These are phyloP conservation scores for Calonectris borealis DNA, from an alignment of 2,113 vertebrate species.

Conservation along the genomic window DNA sequence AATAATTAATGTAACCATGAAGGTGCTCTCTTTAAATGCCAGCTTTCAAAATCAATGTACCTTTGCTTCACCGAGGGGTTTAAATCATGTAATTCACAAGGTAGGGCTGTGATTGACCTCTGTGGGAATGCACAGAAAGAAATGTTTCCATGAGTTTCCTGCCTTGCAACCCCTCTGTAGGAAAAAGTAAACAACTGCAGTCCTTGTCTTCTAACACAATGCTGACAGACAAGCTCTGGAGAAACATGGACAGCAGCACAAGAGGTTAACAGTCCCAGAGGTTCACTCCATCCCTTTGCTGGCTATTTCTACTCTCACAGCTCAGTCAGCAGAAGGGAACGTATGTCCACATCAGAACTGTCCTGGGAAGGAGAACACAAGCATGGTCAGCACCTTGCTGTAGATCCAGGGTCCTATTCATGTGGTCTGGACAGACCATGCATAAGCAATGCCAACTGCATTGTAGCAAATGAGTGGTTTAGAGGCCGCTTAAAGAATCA, in stretches of 20 bases:
- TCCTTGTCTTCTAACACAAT: background rate
- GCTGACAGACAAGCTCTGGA: background rate
- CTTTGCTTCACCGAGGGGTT: background rate
- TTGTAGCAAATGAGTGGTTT: too few relatives aligned
- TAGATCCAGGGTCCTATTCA: background rate
- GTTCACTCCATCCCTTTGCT: background rate
- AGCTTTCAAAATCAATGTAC: background rate
- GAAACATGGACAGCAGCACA: background rate
- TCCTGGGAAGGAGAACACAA: background rate
- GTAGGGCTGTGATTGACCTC: background rate
- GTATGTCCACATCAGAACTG: accelerated
- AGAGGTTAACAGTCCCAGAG: background rate
- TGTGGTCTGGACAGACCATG: background rate
- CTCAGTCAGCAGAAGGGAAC: background rate
- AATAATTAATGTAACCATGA: background rate
- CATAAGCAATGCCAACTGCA: background rate
- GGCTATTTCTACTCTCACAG: background rate
- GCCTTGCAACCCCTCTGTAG: background rate
- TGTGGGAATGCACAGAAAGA: background rate
- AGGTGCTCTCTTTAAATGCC: background rate
- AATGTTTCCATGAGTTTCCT: background rate
- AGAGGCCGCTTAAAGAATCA: too few relatives aligned
- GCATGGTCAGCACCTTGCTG: background rate
- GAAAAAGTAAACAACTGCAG: background rate
- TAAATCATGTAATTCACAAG: background rate